Percentiles rank a stretch among this genome's conserved stretches.
phyloP scores from a whole-genome alignment of 2,113 vertebrate genomes.

The Amblyornis subalaris region DNA sequence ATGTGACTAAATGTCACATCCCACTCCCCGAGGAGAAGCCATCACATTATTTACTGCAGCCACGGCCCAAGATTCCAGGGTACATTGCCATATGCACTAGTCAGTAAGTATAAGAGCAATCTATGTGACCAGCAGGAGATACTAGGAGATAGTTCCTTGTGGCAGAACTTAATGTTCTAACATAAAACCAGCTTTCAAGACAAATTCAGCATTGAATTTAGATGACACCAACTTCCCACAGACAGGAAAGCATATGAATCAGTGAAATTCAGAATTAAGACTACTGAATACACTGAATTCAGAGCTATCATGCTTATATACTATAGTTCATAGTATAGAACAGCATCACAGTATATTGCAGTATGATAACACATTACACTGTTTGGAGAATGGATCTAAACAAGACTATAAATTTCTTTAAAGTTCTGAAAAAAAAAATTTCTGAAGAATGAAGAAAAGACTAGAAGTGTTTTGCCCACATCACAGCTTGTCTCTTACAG shows the following conservation, averaged over 20 bases:
- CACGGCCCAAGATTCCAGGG: neutral
- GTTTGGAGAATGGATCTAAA: neutral
- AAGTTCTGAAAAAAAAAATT: neutral
- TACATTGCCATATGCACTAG: neutral
- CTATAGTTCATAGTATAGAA: neutral
- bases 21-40: rapidly evolving
- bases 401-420: neutral
- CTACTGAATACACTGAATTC: neutral
- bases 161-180: neutral
- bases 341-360: neutral
- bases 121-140: neutral
- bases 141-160: neutral
- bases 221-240: neutral
- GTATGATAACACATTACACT: neutral
- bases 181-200: neutral
- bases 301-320: neutral
- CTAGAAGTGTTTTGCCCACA: neutral
- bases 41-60: neutral
- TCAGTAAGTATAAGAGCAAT: neutral
- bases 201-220: neutral
- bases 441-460: neutral
- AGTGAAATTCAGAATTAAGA: neutral
- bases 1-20: neutral
- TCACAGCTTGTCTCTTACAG: neutral
- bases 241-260: neutral